phyloP scores from a whole-genome alignment of 2,797 vertebrate species.

The Notamacropus eugenii region DNA sequence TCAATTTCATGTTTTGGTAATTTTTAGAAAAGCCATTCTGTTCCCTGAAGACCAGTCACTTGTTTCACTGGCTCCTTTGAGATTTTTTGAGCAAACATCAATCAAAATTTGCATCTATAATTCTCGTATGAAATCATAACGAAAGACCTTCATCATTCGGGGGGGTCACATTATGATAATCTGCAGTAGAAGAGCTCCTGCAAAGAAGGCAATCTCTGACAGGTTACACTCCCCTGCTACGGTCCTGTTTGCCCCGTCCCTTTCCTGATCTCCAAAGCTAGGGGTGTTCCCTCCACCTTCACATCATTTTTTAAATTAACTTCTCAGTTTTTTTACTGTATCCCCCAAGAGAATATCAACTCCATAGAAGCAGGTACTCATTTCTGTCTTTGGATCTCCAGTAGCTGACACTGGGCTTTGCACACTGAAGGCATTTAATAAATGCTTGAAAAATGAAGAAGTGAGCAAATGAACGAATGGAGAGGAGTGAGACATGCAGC shows the following conservation, averaged over 20 bases:
- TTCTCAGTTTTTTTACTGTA: neutral
- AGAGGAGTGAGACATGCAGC: neutral
- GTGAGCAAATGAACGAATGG: neutral
- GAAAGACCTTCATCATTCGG: neutral
- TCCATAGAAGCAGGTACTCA: neutral
- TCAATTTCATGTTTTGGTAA: neutral
- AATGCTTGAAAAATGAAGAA: neutral
- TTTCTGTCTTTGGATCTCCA: neutral
- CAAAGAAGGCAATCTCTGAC: neutral
- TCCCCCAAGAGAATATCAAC: neutral
- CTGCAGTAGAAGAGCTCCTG: neutral
- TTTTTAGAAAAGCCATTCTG: neutral
- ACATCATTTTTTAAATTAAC: neutral
- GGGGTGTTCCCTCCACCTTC: neutral
- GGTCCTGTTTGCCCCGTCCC: neutral
- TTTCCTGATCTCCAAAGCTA: neutral
- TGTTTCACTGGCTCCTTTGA: neutral
- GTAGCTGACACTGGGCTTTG: neutral
- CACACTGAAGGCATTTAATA: neutral
- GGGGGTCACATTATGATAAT: neutral
- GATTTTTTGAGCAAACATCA: neutral
- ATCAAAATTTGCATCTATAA: neutral
- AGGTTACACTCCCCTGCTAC: neutral
- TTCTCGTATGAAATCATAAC: neutral
- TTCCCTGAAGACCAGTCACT: neutral